Conservation (phyloP, 1,140 invertebrate genomes). For the Bactericera cockerelli region DNA sequence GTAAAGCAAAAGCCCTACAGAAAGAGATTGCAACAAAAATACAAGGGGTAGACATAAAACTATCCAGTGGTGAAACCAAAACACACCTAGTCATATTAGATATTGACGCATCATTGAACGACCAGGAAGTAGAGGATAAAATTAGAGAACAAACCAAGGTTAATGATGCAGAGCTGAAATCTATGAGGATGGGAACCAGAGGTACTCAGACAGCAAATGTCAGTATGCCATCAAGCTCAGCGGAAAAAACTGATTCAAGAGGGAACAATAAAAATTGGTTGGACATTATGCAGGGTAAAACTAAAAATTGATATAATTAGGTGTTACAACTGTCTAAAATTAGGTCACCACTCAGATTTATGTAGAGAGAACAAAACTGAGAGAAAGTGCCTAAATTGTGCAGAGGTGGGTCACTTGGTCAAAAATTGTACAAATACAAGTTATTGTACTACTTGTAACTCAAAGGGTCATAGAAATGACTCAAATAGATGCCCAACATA, state of each 20-base stretch:
- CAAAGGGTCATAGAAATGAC: not conserved
- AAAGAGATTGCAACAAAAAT: not conserved
- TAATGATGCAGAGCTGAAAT: not conserved
- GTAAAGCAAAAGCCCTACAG: not conserved
- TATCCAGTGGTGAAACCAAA: not conserved
- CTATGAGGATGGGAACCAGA: not conserved
- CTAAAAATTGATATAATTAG: not conserved
- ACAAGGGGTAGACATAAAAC: not conserved
- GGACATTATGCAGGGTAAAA: not conserved
- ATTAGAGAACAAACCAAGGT: not conserved
- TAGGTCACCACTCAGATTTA: not conserved
- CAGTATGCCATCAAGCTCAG: not conserved
- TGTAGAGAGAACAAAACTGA: not conserved
- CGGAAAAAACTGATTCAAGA: not conserved
- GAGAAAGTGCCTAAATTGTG: not conserved
- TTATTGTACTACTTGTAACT: not conserved
- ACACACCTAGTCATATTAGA: not conserved
- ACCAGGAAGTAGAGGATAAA: not conserved
- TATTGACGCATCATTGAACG: not conserved
- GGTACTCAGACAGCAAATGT: not conserved
- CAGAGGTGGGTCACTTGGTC: not conserved
- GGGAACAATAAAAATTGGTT: not conserved
- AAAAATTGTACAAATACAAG: not conserved
- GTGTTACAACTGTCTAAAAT: not conserved
- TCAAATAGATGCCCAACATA: not conserved